Evolutionary conservation across 2,113 vertebrate species (phyloP), one percentile per base, ranked within the genome.

Genomic region (Phylloscopus whistleri): DNA sequence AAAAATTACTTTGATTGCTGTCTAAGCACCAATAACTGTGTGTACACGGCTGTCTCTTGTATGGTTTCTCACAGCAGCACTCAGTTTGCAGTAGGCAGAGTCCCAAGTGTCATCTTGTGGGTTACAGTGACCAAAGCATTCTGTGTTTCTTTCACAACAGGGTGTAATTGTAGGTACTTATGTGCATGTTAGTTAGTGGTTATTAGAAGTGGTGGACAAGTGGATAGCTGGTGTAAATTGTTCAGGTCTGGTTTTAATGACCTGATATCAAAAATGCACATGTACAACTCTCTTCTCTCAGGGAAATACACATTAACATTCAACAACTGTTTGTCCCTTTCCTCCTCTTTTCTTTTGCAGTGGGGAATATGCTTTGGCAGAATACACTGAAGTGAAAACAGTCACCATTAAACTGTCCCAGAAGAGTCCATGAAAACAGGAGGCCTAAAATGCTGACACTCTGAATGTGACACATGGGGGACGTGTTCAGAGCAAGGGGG

Each of bases 351-450:
- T 91, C 92, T 93, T 55, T 89, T 88, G 55, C 97, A 99, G 99
- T 1, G 99, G 99, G 48, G 98, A 99, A 96, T 99, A 99, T 9
- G 99, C 99, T 13, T 95, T 99, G 89, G 97, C 98, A 6, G 99
- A 99, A 93, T 99, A 99, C 93, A 98, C 98, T 0, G 99, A 99
- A 94, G 99, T 99, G 93, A 99, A 99, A 97, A 98, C 99, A 2
- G 98, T 99, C 96, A 99, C 99, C 87, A 99, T 99, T 95, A 99
- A 99, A 97, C 98, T 99, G 31, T 98, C 97, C 12, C 98, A 98
- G 97, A 98, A 98, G 91, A 96, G 96, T 63, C 95, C 96, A 28
- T 99, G 98, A 99, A 30, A 74, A 86, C 75, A 84, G 62, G 69
- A 94, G 93, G 73, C 96, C 86, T 91, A 77, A 69, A 81, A 52